Conservation (phyloP, 1,140 invertebrate genomes). For the Atta cephalotes region DNA sequence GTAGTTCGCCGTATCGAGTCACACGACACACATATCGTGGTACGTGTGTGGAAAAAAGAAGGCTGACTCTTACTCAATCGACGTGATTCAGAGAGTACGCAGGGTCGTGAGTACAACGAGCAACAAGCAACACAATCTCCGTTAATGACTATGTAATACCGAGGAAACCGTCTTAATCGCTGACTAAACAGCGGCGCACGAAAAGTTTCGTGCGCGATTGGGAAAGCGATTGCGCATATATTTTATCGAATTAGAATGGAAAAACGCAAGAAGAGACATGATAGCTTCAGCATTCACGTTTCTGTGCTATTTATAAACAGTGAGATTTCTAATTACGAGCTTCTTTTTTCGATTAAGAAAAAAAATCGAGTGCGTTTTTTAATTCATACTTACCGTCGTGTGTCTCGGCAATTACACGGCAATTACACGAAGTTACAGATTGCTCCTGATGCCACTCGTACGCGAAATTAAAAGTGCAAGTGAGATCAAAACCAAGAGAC, state of each 20-base stretch:
- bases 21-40: slow-evolving; percentile 4
- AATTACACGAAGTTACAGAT: slow-evolving; percentile 41
- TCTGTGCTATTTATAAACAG: not conserved
- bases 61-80: slow-evolving; percentile 88
- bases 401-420: not conserved
- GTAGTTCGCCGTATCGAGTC: slow-evolving; percentile 22
- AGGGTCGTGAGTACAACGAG: slow-evolving; percentile 40
- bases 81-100: slow-evolving; percentile 81
- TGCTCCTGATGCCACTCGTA: not conserved
- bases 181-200: not conserved
- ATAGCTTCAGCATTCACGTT: not conserved
- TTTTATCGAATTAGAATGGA: slow-evolving; percentile 27
- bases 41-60: slow-evolving; percentile 72
- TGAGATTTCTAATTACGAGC: slow-evolving; percentile 2
- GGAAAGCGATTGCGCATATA: slow-evolving; percentile 4
- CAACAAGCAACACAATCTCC: slow-evolving; percentile 64
- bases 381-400: not conserved
- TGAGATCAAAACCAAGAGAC: not conserved
- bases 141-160: slow-evolving; percentile 65
- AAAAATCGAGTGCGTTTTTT: not conserved
- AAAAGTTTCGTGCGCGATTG: slow-evolving; percentile 38
- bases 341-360: not conserved
- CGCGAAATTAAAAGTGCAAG: not conserved
- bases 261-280: not conserved
- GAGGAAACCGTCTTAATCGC: slow-evolving; percentile 52